Percentiles rank a stretch among this genome's conserved stretches.
Evolutionary conservation across 2,113 vertebrate genomes (phyloP).

Genomic region (Onychostoma macrolepis): DNA sequence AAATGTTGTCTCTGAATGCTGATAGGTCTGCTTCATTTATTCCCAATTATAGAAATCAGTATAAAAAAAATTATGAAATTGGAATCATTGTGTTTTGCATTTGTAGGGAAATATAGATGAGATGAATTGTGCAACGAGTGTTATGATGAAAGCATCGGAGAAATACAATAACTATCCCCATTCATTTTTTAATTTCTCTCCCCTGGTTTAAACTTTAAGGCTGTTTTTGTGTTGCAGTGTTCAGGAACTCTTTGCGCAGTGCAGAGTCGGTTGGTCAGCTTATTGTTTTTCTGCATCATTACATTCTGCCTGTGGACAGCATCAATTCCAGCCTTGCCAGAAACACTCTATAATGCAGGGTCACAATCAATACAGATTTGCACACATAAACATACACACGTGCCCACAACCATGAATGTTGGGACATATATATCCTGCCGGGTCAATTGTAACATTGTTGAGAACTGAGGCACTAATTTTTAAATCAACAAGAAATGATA

Average conservation of each 20-base stretch:
- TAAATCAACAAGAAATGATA: background rate
- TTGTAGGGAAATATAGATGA: too few species aligned
- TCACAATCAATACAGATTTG: constrained; percentile 17
- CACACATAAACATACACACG: background rate
- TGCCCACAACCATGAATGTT: background rate
- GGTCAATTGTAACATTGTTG: background rate
- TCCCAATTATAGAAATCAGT: too few species aligned
- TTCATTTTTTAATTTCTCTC: background rate
- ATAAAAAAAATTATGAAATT: too few species aligned
- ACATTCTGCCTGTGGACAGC: constrained; percentile 16
- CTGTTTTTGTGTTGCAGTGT: background rate
- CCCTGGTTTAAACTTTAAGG: background rate
- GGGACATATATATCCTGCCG: background rate
- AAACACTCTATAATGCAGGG: background rate
- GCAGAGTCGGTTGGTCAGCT: constrained; percentile 15
- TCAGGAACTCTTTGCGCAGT: constrained; percentile 1
- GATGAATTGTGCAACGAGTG: background rate
- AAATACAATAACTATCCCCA: background rate
- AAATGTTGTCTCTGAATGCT: too few species aligned
- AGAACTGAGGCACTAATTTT: background rate
- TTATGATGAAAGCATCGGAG: background rate
- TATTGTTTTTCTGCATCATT: constrained; percentile 32
- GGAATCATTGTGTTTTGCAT: too few species aligned
- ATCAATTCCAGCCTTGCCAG: constrained; percentile 9
- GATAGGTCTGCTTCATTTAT: too few species aligned